phyloP scores from a whole-genome alignment of 2,113 vertebrate genomes.

The Calyptommatus sinebrachiatus region DNA sequence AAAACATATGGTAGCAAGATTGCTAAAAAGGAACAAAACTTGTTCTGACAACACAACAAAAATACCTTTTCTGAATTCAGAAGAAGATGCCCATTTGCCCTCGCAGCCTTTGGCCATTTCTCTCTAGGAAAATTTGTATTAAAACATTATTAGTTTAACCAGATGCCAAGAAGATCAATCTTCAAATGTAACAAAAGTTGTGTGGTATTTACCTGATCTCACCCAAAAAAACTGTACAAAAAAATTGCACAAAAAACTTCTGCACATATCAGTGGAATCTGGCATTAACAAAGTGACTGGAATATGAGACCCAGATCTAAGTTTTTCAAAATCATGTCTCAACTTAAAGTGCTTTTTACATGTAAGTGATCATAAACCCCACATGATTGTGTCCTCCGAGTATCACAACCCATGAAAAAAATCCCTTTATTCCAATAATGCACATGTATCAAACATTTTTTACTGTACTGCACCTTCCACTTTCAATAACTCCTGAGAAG shows the following conservation, averaged over 20 bases:
- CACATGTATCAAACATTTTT: not conserved
- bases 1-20: not conserved
- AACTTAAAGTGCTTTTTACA: not conserved
- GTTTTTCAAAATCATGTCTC: not conserved
- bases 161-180: not conserved
- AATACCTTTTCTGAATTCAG: conserved; percentile 97
- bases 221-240: conserved; percentile 1
- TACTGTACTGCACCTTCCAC: not conserved
- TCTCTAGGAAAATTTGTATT: conserved; percentile 70
- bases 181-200: conserved; percentile 14
- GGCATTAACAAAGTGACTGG: not conserved
- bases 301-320: not conserved
- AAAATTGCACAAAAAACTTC: no score
- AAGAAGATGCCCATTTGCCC: conserved; percentile 96
- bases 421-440: not conserved
- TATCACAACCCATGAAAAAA: not conserved
- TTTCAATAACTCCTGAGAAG: not conserved
- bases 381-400: not conserved
- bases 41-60: not conserved
- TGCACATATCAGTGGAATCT: not conserved
- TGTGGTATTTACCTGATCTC: fast-evolving
- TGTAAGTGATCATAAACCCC: not conserved
- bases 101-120: conserved; percentile 91
- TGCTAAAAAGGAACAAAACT: not conserved
- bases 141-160: not conserved